Base-by-base conservation (phyloP, 2,797 vertebrate species). In the Aldrovandia affinis region DNA sequence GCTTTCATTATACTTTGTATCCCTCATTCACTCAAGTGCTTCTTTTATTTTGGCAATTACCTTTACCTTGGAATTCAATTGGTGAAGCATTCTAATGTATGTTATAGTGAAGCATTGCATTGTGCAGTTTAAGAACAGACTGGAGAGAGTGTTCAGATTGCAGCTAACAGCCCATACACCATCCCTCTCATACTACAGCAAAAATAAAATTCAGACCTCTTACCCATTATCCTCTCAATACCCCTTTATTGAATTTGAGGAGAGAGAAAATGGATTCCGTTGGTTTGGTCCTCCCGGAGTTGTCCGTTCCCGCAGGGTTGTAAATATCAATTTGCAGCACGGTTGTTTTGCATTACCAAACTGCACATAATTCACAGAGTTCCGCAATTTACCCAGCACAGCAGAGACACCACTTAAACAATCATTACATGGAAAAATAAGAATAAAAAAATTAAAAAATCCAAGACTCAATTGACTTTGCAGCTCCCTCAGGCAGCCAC, bases 341-440 rank as follows among this genome's bases (percentile, higher is more conserved):
- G 10, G n/a, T 9, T 5, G n/a, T n/a, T 65, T 9, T 28, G 61
- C 61, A 12, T 65, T 30, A 30, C 61, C 61, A 30, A n/a, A 25
- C 61, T 10, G 61, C 9, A 20, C n/a, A 65, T 30, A 7, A 65
- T 10, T 65, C 61, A 30, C 10, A 30, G 28, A 1, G 2, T 65
- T 65, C n/a, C 61, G n/a, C 5, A 9, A 65, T 65, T 65, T 30
- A 65, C 10, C n/a, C 61, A 65, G 28, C 61, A 28, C 3, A n/a
- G 28, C 28, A 65, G 61, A 65, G 50, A 52, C 28, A 30, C n/a
- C n/a, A 65, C 61, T 30, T 65, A 65, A 65, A 65, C 57, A 65
- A 65, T 30, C 61, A 65, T 30, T 65, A 65, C 61, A 65, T 65
- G 61, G 61, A 65, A 65, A 65, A 65, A n/a, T n/a, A n/a, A n/a